A percentile compares a stretch with the other conserved stretches of the same genome.
Conservation (phyloP, 2,113 vertebrate species). For the Ctenodactylus gundi region DNA sequence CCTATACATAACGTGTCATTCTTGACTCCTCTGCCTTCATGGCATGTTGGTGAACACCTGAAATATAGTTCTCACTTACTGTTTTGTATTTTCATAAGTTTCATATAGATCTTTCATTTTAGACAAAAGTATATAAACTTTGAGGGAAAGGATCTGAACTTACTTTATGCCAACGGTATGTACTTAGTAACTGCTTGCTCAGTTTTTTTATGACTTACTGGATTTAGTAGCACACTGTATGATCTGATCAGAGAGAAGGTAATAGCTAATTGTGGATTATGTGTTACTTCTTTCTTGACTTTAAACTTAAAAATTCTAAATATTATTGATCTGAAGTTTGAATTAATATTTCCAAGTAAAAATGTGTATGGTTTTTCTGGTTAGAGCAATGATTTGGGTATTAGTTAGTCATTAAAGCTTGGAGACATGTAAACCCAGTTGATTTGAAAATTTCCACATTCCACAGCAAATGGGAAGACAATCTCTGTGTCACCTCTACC, state of each 20-base stretch:
- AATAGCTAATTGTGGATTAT: not conserved
- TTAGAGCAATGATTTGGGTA: not conserved
- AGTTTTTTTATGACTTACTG: not conserved
- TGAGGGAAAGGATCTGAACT: not conserved
- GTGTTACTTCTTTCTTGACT: not conserved
- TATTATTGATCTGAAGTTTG: not conserved
- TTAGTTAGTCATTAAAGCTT: conserved; percentile 15
- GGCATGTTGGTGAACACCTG: not conserved
- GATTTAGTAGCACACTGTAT: not conserved
- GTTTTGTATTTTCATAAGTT: conserved; percentile 20
- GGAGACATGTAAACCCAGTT: not conserved
- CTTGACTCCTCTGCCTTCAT: not conserved
- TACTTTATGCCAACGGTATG: not conserved
- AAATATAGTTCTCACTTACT: not conserved
- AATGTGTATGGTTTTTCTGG: not conserved
- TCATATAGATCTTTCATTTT: not conserved
- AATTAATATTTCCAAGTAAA: not conserved
- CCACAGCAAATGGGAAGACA: not conserved
- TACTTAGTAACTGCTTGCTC: not conserved
- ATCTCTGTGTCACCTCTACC: not conserved
- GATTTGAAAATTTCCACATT: not conserved
- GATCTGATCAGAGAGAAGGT: not conserved
- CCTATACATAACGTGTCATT: not conserved
- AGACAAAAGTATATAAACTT: not conserved
- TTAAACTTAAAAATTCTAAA: not conserved